A percentile compares a stretch with the other conserved stretches of the same genome.
These are phyloP conservation scores for Brachionus plicatilis DNA, from an alignment of 1,140 invertebrate genomes.

Conservation along the genomic window DNA sequence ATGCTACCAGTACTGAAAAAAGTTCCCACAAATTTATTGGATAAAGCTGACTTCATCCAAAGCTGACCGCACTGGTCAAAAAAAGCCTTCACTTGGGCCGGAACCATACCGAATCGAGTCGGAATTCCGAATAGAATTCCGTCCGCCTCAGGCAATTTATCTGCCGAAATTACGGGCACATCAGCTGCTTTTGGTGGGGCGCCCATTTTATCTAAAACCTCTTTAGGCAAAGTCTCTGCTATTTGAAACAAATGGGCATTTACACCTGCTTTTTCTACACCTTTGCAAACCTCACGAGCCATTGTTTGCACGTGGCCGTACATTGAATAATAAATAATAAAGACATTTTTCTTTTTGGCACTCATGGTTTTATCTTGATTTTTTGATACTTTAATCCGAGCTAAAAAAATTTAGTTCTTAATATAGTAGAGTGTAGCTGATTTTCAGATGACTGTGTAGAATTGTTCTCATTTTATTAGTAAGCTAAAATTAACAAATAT, in stretches of 20 bases:
- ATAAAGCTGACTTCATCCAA: conserved; percentile 25
- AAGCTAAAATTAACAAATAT: background rate
- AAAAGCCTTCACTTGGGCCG: conserved; percentile 28
- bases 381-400: background rate
- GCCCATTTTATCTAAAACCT: conserved; percentile 25
- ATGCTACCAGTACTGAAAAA: conserved; percentile 12
- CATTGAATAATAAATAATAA: conserved; percentile 40
- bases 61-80: conserved; percentile 24
- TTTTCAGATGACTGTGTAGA: background rate
- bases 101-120: conserved; percentile 27
- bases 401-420: background rate
- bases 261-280: conserved; percentile 36
- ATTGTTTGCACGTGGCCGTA: conserved; percentile 35
- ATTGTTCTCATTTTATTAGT: background rate
- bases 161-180: background rate
- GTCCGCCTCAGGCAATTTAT: conserved; percentile 9
- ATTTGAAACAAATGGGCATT: conserved; percentile 31
- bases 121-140: conserved; percentile 36
- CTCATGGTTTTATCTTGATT: background rate
- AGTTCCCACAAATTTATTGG: conserved; percentile 26
- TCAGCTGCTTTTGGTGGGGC: conserved; percentile 25
- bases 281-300: conserved; percentile 5
- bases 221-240: conserved; percentile 25
- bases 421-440: background rate
- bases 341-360: conserved; percentile 34